Evolutionary conservation across 1,140 invertebrate genomes (phyloP), one percentile per base, ranked within the genome.

Genomic region (Anastatus disparis): DNA sequence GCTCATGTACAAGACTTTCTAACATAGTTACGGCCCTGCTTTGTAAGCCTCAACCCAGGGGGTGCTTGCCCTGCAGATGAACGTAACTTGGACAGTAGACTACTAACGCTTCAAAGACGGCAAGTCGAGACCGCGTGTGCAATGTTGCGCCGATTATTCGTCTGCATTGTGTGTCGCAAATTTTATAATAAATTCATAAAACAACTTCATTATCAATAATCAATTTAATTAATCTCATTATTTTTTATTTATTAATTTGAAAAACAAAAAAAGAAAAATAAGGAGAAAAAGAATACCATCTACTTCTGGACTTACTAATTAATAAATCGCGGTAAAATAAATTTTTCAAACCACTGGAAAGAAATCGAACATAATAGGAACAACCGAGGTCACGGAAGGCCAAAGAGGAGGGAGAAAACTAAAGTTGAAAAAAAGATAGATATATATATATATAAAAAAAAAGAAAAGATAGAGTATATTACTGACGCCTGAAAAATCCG

Each of bases 21-120:
- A 56, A 61, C 38, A 42, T 67, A 67, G 67, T 67, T 62, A 74
- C 77, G 74, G 75, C 75, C 74, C 74, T 78, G 77, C 35, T n/a
- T 35, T n/a, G 58, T 74, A 75, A 78, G 74, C 74, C 72, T 68
- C 67, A 67, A 48, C 29, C 24, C 58, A n/a, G 76, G 74, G 76
- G 77, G 73, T 78, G 72, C 71, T 69, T 74, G 74, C 77, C 74
- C 73, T 74, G 72, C 68, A 71, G 71, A 77, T 74, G 56, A 75
- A 63, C 67, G 71, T 72, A 73, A 75, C 63, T 70, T 66, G 67
- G 71, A 73, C 75, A 76, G 75, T 77, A 75, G 70, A 69, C 70
- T 26, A 24, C 38, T 35, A 73, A 68, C 74, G 71, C 64, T 72
- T 61, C 46, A 61, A 67, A 74, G 68, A 63, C 56, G 50, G 58